phyloP scores from a whole-genome alignment of 2,797 vertebrate genomes.

The Tenualosa thibaudeaui region DNA sequence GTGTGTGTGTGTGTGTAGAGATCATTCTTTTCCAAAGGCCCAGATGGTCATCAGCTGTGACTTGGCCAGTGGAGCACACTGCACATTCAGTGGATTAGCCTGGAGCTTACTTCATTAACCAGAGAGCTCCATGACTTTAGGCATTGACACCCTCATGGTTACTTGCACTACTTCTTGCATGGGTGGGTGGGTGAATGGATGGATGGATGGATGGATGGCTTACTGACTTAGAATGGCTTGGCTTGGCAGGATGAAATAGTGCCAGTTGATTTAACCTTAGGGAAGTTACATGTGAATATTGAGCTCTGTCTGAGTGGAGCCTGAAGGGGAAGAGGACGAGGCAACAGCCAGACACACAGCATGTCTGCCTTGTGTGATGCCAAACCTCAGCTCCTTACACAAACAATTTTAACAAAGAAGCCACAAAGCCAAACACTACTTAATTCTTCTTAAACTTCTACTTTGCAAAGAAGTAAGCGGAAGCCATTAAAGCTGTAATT shows the following conservation, averaged over 20 bases:
- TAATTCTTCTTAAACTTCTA: not conserved
- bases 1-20: not conserved
- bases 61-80: not conserved
- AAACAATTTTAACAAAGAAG: not conserved
- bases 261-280: not conserved
- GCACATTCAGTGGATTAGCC: not conserved
- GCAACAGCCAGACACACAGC: not conserved
- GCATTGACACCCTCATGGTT: not conserved
- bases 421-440: not conserved
- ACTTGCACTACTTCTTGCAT: not conserved
- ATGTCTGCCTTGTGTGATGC: not conserved
- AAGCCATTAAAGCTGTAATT: not conserved
- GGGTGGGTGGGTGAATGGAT: not conserved
- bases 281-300: not conserved
- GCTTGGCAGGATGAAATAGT: not conserved
- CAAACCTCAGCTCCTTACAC: not conserved
- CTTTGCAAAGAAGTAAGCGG: not conserved
- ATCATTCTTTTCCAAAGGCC: not conserved
- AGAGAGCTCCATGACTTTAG: not conserved
- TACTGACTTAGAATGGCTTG: not conserved
- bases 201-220: not conserved
- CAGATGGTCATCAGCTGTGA: constrained; percentile 10
- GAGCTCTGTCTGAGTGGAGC: not conserved
- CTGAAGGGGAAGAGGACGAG: not conserved
- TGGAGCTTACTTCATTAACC: constrained; percentile 5